phyloP scores from a whole-genome alignment of 2,888 invertebrate species.

The Epistrophe grossulariae region DNA sequence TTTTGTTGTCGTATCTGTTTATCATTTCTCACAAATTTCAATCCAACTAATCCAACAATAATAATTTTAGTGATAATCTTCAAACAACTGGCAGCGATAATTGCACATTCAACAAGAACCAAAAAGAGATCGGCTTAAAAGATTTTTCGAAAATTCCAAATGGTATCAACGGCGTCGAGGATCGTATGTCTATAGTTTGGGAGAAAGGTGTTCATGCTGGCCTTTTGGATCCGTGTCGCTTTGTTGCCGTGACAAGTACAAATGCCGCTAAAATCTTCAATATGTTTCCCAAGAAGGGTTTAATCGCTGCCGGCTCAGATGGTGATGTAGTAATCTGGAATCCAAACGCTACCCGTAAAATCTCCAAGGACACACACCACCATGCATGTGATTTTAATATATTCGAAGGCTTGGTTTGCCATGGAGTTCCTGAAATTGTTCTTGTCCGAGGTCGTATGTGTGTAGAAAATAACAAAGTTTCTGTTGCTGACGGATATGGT shows the following conservation, averaged over 20 bases:
- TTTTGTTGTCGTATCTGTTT: too few relatives aligned
- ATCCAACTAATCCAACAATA: not conserved
- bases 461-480: constrained; percentile 93
- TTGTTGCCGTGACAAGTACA: constrained; percentile 97
- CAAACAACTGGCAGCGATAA: constrained; percentile 98
- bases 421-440: constrained; percentile 96
- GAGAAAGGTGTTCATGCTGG: constrained; percentile 96
- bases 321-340: constrained; percentile 99
- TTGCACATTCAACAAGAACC: constrained; percentile 96
- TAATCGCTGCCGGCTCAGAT: constrained; percentile 96
- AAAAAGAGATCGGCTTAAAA: constrained; percentile 94
- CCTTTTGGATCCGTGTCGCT: constrained; percentile 94
- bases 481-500: constrained; percentile 95
- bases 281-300: constrained; percentile 97
- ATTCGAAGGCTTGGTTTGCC: constrained; percentile 97
- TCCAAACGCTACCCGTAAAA: constrained; percentile 91
- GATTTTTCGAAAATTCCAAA: constrained; percentile 98
- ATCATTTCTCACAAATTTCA: not conserved
- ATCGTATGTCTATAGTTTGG: constrained; percentile 98
- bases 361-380: constrained; percentile 95
- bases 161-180: constrained; percentile 98
- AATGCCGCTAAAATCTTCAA: constrained; percentile 99
- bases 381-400: constrained; percentile 98
- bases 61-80: constrained; percentile 90
- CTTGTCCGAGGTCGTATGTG: constrained; percentile 96